Evolutionary conservation across 2,113 vertebrate species (phyloP).

Genomic region (Gymnobelideus leadbeateri): DNA sequence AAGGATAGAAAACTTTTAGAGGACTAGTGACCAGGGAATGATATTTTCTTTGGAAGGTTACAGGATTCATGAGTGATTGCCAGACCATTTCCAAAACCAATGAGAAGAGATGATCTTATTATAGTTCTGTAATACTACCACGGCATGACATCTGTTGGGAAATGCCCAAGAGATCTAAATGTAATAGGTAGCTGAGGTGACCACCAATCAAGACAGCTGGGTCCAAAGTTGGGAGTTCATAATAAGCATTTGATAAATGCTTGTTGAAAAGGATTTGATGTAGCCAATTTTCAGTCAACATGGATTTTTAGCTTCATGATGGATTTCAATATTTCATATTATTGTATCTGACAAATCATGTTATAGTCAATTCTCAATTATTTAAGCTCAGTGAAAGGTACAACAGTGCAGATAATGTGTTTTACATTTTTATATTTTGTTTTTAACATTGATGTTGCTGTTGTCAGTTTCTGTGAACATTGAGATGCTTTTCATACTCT

Average conservation of each 20-base stretch:
- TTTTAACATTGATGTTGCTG: background rate
- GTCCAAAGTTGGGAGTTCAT: background rate
- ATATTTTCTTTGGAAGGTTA: background rate
- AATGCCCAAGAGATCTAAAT: background rate
- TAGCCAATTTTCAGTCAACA: background rate
- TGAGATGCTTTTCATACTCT: background rate
- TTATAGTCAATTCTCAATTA: slow-evolving; percentile 34
- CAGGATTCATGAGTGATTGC: background rate
- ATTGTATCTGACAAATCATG: background rate
- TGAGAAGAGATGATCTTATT: background rate
- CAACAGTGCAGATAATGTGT: background rate
- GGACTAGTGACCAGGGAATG: background rate
- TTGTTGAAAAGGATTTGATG: background rate
- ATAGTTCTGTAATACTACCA: background rate
- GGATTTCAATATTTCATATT: background rate
- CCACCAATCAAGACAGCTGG: background rate
- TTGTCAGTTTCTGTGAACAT: background rate
- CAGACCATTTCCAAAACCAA: background rate
- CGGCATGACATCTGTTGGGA: background rate
- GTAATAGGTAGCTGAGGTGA: background rate
- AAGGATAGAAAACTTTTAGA: background rate
- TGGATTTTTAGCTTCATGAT: background rate
- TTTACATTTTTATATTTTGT: background rate
- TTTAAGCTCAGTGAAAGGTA: background rate
- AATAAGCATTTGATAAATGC: background rate